Evolutionary conservation across 2,113 vertebrate genomes (phyloP).

Genomic region (Salminus brasiliensis): DNA sequence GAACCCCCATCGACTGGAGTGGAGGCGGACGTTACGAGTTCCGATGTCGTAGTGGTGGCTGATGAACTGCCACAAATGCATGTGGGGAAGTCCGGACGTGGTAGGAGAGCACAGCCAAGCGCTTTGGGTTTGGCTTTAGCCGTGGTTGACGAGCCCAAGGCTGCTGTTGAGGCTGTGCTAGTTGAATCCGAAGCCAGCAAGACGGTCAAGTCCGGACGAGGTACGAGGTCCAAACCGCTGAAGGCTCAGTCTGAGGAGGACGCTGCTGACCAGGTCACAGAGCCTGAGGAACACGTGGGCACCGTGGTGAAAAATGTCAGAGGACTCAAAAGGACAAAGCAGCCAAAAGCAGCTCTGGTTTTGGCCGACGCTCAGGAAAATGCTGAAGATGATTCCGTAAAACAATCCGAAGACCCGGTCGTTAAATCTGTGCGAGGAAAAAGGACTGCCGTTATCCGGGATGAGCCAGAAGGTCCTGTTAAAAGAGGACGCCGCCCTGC

Average conservation of each 20-base stretch:
- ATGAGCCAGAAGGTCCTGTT: conserved; percentile 29
- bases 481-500: conserved; percentile 42
- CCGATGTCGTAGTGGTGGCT: not conserved
- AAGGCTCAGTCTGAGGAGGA: conserved; percentile 40
- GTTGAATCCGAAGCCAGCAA: not conserved
- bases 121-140: not conserved
- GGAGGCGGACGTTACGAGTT: not conserved
- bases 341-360: not conserved
- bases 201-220: conserved; percentile 44
- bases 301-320: conserved; percentile 9
- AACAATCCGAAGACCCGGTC: not conserved
- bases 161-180: not conserved
- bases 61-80: conserved; percentile 30
- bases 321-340: conserved; percentile 5
- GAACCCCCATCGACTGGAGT: not conserved
- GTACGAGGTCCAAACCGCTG: conserved; percentile 37
- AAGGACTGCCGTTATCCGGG: not conserved
- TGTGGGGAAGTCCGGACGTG: conserved; percentile 36
- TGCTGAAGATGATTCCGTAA: not conserved
- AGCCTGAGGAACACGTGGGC: not conserved
- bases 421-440: conserved; percentile 15
- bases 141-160: conserved; percentile 18
- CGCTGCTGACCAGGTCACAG: not conserved
- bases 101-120: conserved; percentile 28
- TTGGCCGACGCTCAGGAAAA: conserved; percentile 7